Conservation (phyloP, 2,888 invertebrate genomes). For the Nomada fabriciana region DNA sequence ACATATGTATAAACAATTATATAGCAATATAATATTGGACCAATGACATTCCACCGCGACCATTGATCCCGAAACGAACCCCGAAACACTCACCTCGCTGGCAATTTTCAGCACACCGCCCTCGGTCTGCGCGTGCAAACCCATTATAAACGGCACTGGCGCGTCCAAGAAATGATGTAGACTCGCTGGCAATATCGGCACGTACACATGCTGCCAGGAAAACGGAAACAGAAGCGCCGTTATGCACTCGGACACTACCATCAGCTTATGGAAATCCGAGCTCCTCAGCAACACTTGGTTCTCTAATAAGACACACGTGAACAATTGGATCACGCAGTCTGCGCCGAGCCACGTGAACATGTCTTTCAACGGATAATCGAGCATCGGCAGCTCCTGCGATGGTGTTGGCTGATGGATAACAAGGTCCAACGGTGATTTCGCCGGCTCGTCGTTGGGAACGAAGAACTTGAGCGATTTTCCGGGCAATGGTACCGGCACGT, state of each 20-base stretch:
- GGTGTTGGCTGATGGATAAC: conserved; percentile 91
- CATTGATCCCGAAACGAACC: no score
- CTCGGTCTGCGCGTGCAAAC: conserved; percentile 86
- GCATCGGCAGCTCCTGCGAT: conserved; percentile 94
- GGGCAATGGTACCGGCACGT: conserved; percentile 95
- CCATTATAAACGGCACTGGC: conserved; percentile 99
- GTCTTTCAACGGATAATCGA: conserved; percentile 96
- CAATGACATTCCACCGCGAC: no score
- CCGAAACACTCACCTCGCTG: conserved; percentile 81
- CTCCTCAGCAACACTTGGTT: conserved; percentile 98
- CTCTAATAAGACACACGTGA: conserved; percentile 97
- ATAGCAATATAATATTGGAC: no score
- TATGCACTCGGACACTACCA: conserved; percentile 98
- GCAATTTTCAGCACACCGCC: conserved; percentile 84
- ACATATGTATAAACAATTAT: no score
- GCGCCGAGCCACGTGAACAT: conserved; percentile 96
- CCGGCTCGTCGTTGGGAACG: conserved; percentile 82
- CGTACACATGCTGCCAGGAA: conserved; percentile 99
- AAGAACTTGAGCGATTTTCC: conserved; percentile 91
- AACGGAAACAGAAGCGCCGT: conserved; percentile 96
- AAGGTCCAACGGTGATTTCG: conserved; percentile 83
- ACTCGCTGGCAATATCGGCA: conserved; percentile 98
- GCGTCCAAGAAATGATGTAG: conserved; percentile 99
- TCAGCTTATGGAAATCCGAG: conserved; percentile 96
- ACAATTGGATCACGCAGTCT: conserved; percentile 96